A percentile compares a stretch with the other conserved stretches of the same genome.
These are phyloP conservation scores for Sweltsa coloradensis DNA, from an alignment of 1,140 invertebrate genomes.

Conservation along the genomic window DNA sequence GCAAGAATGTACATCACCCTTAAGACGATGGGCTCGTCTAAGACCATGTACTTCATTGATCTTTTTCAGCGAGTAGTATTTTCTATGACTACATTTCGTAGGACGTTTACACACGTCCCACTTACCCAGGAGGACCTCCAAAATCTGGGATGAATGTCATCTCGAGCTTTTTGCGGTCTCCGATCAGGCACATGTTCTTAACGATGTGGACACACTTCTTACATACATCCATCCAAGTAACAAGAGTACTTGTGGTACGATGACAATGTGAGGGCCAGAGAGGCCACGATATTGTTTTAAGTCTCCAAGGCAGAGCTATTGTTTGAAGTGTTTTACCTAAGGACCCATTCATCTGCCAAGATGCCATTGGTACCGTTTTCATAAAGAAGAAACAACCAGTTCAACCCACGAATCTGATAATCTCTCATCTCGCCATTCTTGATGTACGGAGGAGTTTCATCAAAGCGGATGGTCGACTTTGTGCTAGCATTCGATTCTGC, in stretches of 20 bases:
- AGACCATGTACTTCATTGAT: constrained; percentile 95
- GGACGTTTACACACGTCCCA: constrained; percentile 98
- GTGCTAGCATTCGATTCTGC: constrained; percentile 70
- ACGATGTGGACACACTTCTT: constrained; percentile 92
- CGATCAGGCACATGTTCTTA: constrained; percentile 90
- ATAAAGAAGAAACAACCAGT: constrained; percentile 99
- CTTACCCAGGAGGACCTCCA: constrained; percentile 91
- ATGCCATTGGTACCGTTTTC: constrained; percentile 99
- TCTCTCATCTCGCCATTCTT: constrained; percentile 92
- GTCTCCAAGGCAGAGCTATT: constrained; percentile 94
- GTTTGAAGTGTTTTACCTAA: constrained; percentile 99
- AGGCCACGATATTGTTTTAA: constrained; percentile 97
- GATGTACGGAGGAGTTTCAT: constrained; percentile 78
- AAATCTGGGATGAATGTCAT: constrained; percentile 81
- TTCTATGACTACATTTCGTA: constrained; percentile 94
- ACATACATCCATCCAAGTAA: constrained; percentile 99
- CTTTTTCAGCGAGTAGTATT: constrained; percentile 97
- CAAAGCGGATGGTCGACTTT: constrained; percentile 77
- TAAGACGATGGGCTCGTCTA: constrained; percentile 99
- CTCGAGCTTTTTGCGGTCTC: constrained; percentile 83
- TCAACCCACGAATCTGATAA: constrained; percentile 96
- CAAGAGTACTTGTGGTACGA: constrained; percentile 95
- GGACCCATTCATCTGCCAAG: constrained; percentile 98
- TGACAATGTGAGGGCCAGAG: constrained; percentile 95
- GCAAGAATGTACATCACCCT: constrained; percentile 98